Evolutionary conservation across 2,797 vertebrate species (phyloP), one percentile per base, ranked within the genome.

Genomic region (Enteromius mattozi): DNA sequence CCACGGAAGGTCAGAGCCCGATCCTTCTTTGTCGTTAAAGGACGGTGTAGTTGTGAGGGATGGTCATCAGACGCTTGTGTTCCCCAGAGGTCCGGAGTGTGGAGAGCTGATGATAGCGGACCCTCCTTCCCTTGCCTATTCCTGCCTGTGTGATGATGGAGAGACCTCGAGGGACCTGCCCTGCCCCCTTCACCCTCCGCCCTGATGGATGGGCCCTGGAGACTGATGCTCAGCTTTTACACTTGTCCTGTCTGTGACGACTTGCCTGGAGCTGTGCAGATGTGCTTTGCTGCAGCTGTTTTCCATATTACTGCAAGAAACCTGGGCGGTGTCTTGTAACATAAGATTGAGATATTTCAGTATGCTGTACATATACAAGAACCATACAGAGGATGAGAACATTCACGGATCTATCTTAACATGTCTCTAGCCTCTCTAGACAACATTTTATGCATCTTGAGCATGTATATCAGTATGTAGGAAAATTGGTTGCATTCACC

Each of bases 181-280:
- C 69, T 51, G 14, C 59, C 56, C 40, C 69, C 63, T 33, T 81
- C 54, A 56, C 42, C 77, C 56, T 33, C 6, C 1, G 12, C 17
- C 30, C 45, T 86, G 71, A 85, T 86, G 65, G 65, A 86, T 83
- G 63, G 42, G 10, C 51, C 33, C 74, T 56, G 37, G 21, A 71
- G 70, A 59, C 59, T 33, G 59, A 35, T 47, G 78, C 30, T 45
- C 63, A 68, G 81, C 72, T 42, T 42, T 83, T 54, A 68, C 61
- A 76, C 16, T 21, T 13, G 6, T 40, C 59, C 21, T 77, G 61
- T 51, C 63, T 54, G 65, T 40, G 78, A 54, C 30, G 2, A 69
- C 33, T 80, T 54, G 61, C 71, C 42, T 24, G 27, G 24, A 51
- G 47, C 78, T 2, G 19, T 24, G 6, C 17, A 30, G 68, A 56